These are phyloP conservation scores for Hephaestus fuliginosus DNA, from an alignment of 2,797 vertebrate species.

Conservation along the genomic window DNA sequence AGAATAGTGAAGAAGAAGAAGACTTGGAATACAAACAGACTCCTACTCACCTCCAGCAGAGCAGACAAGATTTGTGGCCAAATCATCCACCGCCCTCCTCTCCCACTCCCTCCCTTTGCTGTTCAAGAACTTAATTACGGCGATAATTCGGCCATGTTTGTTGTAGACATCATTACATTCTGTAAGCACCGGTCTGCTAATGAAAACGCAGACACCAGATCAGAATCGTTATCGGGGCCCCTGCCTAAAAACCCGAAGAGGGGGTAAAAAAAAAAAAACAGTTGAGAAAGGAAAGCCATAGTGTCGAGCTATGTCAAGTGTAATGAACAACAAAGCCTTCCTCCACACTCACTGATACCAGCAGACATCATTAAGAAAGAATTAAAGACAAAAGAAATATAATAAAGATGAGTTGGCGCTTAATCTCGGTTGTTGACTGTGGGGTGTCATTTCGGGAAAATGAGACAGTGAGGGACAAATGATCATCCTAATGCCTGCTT, in stretches of 20 bases:
- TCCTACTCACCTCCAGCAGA: slow-evolving; percentile 56
- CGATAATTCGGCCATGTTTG: slow-evolving; percentile 77
- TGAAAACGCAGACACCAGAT: slow-evolving; percentile 61
- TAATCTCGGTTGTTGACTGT: slow-evolving; percentile 66
- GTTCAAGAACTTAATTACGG: slow-evolving; percentile 74
- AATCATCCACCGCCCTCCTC: slow-evolving; percentile 45
- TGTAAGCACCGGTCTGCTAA: slow-evolving; percentile 59
- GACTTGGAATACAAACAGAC: slow-evolving; percentile 33
- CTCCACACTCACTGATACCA: slow-evolving; percentile 47
- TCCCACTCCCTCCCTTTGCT: slow-evolving; percentile 46
- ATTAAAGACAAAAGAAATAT: slow-evolving; percentile 32
- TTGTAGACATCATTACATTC: slow-evolving; percentile 63
- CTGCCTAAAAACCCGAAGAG: slow-evolving; percentile 26
- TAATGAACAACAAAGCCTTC: slow-evolving; percentile 43
- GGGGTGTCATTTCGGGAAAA: slow-evolving; percentile 56
- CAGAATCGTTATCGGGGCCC: slow-evolving; percentile 26
- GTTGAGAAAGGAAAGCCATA: neutral
- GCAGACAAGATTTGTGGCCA: slow-evolving; percentile 49
- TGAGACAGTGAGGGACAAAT: slow-evolving; percentile 56
- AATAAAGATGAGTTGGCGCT: slow-evolving; percentile 42
- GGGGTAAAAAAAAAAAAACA: neutral
- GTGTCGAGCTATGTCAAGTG: slow-evolving; percentile 23
- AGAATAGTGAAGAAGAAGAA: slow-evolving; percentile 10
- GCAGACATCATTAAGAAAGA: slow-evolving; percentile 51
- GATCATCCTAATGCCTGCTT: slow-evolving; percentile 64